Evolutionary conservation across 2,888 invertebrate species (phyloP), one percentile per base, ranked within the genome.

Genomic region (Busseola fusca): DNA sequence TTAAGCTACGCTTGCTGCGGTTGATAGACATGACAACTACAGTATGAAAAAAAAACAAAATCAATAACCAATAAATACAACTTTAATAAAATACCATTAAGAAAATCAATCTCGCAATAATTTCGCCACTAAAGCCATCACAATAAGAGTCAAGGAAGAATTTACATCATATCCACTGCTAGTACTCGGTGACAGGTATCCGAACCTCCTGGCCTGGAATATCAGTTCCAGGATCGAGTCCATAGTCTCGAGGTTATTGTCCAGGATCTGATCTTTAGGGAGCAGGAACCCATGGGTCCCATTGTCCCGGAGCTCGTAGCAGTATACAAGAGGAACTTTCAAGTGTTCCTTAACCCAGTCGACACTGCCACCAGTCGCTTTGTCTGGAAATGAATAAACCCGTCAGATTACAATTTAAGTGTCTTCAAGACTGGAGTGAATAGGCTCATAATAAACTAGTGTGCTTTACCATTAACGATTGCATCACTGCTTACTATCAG

Each of bases 251-350:
- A 91, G 81, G 30, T 92, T 93, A 6, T 94, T 95, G 5, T 96
- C 96, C 45, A 95, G 90, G 73, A 97, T 97, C 88, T 96, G 95
- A 0, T 94, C 92, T 1, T 95, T 85, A 0, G 97, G 97, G 2
- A 97, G 92, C 0, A 96, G 66, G 90, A 97, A 97, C 0, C 97
- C 97, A 81, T 94, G 91, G 3, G 81, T 78, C 0, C 97, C 97
- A 0, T 86, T 93, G 83, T 97, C 97, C 1, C 97, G 91, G 3
- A 97, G 91, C 66, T 94, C 94, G 16, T 92, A 93, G 75, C 91
- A 91, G 84, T 91, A 93, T 1, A 91, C 91, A 0, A 94, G 64
- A 0, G 93, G 93, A 0, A 92, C 89, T 1, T 91, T 65, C 0
- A 92, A 80, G 0, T 80, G 78, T 66, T 90, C 92, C 40, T 94